Percentiles rank a stretch among this genome's conserved stretches.
These are phyloP conservation scores for Ichneumoninae sp. DNA, from an alignment of 2,888 invertebrate genomes.

Conservation along the genomic window DNA sequence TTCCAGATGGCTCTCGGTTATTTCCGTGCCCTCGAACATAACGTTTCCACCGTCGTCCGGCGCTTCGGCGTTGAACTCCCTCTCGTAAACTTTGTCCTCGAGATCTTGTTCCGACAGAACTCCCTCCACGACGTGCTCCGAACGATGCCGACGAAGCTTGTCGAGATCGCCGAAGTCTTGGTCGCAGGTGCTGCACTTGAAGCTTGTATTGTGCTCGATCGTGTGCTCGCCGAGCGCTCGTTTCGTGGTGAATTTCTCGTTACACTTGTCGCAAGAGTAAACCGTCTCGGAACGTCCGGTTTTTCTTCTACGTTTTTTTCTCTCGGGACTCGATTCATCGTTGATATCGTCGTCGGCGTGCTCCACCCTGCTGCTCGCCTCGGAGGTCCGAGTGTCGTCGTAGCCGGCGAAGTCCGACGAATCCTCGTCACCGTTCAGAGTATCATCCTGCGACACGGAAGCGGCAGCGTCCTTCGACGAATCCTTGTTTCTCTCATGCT, in stretches of 20 bases:
- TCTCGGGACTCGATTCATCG: constrained; percentile 34
- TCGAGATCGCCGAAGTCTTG: constrained; percentile 77
- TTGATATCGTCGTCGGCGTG: constrained; percentile 56
- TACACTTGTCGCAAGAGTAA: constrained; percentile 74
- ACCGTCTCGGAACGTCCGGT: constrained; percentile 31
- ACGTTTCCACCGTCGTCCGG: constrained; percentile 57
- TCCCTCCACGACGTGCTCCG: constrained; percentile 80
- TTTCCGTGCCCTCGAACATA: constrained; percentile 33
- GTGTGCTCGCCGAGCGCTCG: constrained; percentile 74
- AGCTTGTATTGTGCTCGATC: constrained; percentile 66
- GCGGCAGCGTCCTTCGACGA: constrained; percentile 70
- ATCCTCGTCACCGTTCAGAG: constrained; percentile 69
- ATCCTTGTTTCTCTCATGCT: constrained; percentile 79
- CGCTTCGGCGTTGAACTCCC: constrained; percentile 57
- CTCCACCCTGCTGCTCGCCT: constrained; percentile 56
- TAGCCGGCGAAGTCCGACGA: constrained; percentile 69
- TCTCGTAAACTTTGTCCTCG: constrained; percentile 69
- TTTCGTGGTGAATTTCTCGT: constrained; percentile 73
- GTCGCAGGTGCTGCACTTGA: constrained; percentile 79
- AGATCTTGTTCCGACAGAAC: constrained; percentile 78
- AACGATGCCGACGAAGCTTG: constrained; percentile 77
- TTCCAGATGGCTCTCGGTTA: constrained; percentile 20
- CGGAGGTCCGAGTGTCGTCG: constrained; percentile 63
- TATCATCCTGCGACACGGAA: constrained; percentile 55
- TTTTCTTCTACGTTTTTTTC: constrained; percentile 61